These are phyloP conservation scores for Caenorhabditis afra DNA, from an alignment of 2,888 invertebrate genomes.

Conservation along the genomic window DNA sequence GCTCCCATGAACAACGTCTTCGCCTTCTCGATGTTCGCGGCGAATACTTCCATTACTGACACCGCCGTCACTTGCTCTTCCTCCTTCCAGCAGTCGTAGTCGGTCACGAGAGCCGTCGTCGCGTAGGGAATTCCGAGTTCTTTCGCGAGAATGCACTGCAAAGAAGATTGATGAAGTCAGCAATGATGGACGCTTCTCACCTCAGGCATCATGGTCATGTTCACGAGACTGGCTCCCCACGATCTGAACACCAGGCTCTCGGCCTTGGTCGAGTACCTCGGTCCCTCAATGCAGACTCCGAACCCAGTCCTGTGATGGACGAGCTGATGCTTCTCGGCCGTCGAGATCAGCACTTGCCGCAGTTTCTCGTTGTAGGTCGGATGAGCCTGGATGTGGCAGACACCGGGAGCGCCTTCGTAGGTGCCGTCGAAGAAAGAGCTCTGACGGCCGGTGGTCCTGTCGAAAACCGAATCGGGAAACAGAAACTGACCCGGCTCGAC, in stretches of 20 bases:
- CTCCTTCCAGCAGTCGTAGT: slow-evolving; percentile 97
- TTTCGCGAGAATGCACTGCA: slow-evolving; percentile 92
- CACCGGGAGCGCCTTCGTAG: slow-evolving; percentile 85
- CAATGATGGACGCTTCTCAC: not conserved
- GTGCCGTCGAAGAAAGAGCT: slow-evolving; percentile 87
- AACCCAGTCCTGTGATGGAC: slow-evolving; percentile 85
- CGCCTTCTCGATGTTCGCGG: slow-evolving; percentile 68
- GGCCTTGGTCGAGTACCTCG: slow-evolving; percentile 81
- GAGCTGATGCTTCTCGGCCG: slow-evolving; percentile 79
- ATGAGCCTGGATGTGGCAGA: slow-evolving; percentile 94
- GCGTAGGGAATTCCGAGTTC: slow-evolving; percentile 95
- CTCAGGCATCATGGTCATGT: slow-evolving; percentile 98
- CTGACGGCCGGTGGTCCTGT: slow-evolving; percentile 79
- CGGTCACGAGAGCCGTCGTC: slow-evolving; percentile 94
- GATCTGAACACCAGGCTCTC: slow-evolving; percentile 91
- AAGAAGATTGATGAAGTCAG: not conserved
- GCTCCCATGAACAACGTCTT: slow-evolving; percentile 67
- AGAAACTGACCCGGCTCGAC: slow-evolving; percentile 92
- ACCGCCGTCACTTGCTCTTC: slow-evolving; percentile 69
- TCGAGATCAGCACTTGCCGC: slow-evolving; percentile 82
- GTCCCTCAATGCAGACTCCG: slow-evolving; percentile 89
- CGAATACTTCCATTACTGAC: slow-evolving; percentile 68
- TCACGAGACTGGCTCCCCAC: slow-evolving; percentile 93
- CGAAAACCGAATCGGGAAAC: slow-evolving; percentile 87
- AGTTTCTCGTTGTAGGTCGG: slow-evolving; percentile 90